Evolutionary conservation across 2,113 vertebrate genomes (phyloP).

Genomic region (Elachura formosa): DNA sequence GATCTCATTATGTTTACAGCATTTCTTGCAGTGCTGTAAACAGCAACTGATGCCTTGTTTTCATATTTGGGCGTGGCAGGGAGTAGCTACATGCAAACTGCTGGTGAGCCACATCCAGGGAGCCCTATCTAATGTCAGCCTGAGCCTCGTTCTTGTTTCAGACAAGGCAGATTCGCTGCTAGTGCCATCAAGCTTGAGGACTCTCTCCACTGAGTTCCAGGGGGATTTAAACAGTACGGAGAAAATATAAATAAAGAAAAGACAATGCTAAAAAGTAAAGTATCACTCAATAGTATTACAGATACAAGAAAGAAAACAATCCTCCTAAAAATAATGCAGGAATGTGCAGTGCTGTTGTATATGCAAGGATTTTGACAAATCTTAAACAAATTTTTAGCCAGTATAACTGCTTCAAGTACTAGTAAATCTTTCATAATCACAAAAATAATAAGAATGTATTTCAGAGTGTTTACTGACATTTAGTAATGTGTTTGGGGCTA

Average conservation of each 20-base stretch:
- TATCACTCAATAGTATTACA: neutral
- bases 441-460: neutral
- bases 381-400: neutral
- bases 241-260: neutral
- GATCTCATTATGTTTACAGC: slow-evolving; percentile 36
- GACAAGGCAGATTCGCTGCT: neutral
- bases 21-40: neutral
- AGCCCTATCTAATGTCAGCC: neutral
- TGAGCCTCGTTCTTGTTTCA: neutral
- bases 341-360: neutral
- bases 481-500: neutral
- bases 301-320: neutral
- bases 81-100: neutral
- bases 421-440: neutral
- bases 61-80: neutral
- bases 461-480: neutral
- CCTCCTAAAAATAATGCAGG: neutral
- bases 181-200: neutral
- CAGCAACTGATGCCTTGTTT: neutral
- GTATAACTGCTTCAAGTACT: neutral
- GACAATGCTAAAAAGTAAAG: neutral
- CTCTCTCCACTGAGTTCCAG: neutral
- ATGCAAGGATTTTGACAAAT: neutral
- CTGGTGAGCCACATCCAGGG: neutral
- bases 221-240: neutral